A percentile compares a stretch with the other conserved stretches of the same genome.
Conservation (phyloP, 2,888 invertebrate species). For the Morpho helenor region DNA sequence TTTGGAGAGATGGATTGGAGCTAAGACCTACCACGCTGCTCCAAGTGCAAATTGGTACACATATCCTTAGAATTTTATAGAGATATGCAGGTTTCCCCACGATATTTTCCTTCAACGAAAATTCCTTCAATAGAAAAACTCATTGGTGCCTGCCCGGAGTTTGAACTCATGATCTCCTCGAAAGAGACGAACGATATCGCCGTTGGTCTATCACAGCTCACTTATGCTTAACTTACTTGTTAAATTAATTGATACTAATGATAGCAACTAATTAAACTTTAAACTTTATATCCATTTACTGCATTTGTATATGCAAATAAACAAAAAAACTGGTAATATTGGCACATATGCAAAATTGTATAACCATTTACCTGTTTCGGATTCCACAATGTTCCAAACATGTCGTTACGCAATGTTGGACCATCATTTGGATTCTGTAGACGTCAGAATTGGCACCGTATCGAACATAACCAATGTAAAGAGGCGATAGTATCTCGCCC, state of each 20-base stretch:
- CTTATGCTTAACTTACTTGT: background rate
- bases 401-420: constrained; percentile 40
- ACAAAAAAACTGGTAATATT: constrained; percentile 28
- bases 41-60: too few relatives aligned
- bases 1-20: too few relatives aligned
- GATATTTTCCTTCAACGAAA: too few relatives aligned
- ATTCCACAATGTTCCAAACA: constrained; percentile 36
- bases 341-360: constrained; percentile 32
- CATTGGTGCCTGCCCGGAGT: too few relatives aligned
- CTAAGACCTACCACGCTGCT: too few relatives aligned
- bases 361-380: constrained; percentile 38
- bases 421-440: constrained; percentile 45
- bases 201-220: too few relatives aligned
- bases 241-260: background rate
- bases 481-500: constrained; percentile 52
- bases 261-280: background rate
- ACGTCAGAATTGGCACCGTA: constrained; percentile 35
- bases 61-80: too few relatives aligned
- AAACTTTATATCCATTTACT: constrained; percentile 1
- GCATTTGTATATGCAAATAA: constrained; percentile 12
- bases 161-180: too few relatives aligned
- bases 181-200: too few relatives aligned
- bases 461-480: constrained; percentile 37
- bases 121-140: too few relatives aligned
- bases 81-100: too few relatives aligned